These are phyloP conservation scores for Spodoptera picta DNA, from an alignment of 2,888 invertebrate genomes.

Conservation along the genomic window DNA sequence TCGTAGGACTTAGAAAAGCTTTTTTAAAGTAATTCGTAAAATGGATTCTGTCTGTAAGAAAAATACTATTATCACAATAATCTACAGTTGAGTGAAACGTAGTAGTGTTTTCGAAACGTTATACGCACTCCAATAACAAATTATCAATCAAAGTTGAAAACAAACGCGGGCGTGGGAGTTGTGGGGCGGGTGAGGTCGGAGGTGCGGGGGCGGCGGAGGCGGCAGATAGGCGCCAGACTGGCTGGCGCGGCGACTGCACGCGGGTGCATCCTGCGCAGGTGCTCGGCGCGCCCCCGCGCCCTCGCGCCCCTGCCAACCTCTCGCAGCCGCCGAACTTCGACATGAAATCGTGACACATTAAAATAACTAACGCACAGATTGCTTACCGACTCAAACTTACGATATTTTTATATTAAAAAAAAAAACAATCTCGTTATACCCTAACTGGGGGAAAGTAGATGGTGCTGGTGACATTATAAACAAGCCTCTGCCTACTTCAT, in stretches of 20 bases:
- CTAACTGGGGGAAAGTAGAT: too few relatives aligned
- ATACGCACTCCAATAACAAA: slow-evolving; percentile 86
- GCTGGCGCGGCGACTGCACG: slow-evolving; percentile 82
- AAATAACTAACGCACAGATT: slow-evolving; percentile 31
- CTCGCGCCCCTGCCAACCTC: slow-evolving; percentile 40
- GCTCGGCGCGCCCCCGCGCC: slow-evolving; percentile 55
- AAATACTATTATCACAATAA: slow-evolving; percentile 38
- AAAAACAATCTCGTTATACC: too few relatives aligned
- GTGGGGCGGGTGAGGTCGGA: slow-evolving; percentile 49
- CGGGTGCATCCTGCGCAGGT: slow-evolving; percentile 81
- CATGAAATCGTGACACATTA: slow-evolving; percentile 58
- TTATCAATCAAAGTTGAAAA: slow-evolving; percentile 89
- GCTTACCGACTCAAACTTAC: slow-evolving; percentile 14
- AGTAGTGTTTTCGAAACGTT: slow-evolving; percentile 73
- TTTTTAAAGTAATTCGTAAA: background rate
- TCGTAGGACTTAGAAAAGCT: background rate
- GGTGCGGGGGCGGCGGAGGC: slow-evolving; percentile 49
- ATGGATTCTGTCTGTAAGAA: slow-evolving; percentile 5
- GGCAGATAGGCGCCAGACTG: slow-evolving; percentile 80
- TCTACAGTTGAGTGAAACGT: slow-evolving; percentile 50
- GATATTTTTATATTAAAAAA: slow-evolving; percentile 1
- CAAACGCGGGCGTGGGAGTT: slow-evolving; percentile 79
- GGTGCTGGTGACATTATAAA: too few relatives aligned
- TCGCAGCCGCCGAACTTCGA: slow-evolving; percentile 58
- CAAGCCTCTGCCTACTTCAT: too few relatives aligned